A percentile compares a stretch with the other conserved stretches of the same genome.
phyloP scores from a whole-genome alignment of 2,113 vertebrate species.

The Aptenodytes patagonicus region DNA sequence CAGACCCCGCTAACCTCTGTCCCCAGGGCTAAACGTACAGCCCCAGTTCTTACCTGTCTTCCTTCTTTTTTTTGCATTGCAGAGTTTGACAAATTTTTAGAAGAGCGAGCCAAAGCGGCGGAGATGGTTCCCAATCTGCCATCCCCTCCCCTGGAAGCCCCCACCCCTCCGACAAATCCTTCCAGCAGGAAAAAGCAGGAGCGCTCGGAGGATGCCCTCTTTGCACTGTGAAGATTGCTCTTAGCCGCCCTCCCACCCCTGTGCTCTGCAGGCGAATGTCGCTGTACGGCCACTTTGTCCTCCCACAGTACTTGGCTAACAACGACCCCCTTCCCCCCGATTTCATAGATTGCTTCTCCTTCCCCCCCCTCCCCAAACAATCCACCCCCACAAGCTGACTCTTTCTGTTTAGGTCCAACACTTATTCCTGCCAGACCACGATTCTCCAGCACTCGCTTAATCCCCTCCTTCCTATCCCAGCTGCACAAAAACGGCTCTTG shows the following conservation, averaged over 20 bases:
- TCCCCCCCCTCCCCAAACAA: background rate
- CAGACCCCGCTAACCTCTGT: background rate
- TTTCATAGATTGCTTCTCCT: constrained; percentile 32
- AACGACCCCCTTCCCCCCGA: background rate
- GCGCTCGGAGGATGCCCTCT: constrained; percentile 85
- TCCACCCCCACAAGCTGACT: constrained; percentile 45
- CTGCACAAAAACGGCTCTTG: constrained; percentile 48
- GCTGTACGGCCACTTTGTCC: background rate
- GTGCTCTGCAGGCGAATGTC: background rate
- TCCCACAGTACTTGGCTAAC: background rate
- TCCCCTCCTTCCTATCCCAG: constrained; percentile 50
- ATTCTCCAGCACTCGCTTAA: constrained; percentile 35
- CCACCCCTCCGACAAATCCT: constrained; percentile 62
- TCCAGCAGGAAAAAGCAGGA: constrained; percentile 84
- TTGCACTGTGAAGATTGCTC: constrained; percentile 82
- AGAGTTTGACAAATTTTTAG: constrained; percentile 98
- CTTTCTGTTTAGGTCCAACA: constrained; percentile 62
- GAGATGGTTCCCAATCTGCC: constrained; percentile 89
- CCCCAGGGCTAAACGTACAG: background rate
- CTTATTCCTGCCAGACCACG: constrained; percentile 44
- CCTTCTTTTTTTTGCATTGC: constrained; percentile 47
- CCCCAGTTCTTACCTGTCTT: background rate
- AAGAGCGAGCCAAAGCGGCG: constrained; percentile 95
- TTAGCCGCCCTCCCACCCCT: background rate
- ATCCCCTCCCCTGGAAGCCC: constrained; percentile 80